Conservation (phyloP, 2,797 vertebrate genomes). For the Ficedula albicollis region DNA sequence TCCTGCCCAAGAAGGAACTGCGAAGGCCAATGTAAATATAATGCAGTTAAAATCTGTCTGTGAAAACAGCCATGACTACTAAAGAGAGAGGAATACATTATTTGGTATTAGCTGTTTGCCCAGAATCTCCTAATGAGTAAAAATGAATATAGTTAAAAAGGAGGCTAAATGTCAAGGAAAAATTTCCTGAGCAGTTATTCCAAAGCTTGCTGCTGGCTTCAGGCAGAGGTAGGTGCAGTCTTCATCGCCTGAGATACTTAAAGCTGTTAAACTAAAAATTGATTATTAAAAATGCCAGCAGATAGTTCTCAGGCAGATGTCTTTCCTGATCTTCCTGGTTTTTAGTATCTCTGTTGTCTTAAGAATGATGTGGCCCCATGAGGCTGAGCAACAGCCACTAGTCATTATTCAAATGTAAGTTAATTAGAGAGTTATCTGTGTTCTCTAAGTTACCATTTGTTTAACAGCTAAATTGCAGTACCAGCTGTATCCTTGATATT, state of each 20-base stretch:
- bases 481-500: not conserved
- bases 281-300: not conserved
- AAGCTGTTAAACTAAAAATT: not conserved
- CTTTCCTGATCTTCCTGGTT: not conserved
- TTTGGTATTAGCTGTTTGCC: not conserved
- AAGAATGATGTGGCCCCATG: not conserved
- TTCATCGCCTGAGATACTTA: not conserved
- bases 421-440: not conserved
- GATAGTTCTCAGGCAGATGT: not conserved
- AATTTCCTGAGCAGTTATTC: not conserved
- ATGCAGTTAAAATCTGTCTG: constrained; percentile 8
- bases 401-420: not conserved
- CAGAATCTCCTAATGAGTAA: not conserved
- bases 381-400: not conserved
- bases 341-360: not conserved
- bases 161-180: not conserved
- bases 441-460: not conserved
- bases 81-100: not conserved
- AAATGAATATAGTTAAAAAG: not conserved
- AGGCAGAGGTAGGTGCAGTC: not conserved
- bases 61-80: not conserved
- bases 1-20: not conserved
- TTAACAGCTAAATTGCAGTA: not conserved
- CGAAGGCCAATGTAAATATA: not conserved
- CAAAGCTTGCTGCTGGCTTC: not conserved